Conservation (phyloP, 1,140 invertebrate genomes). For the Papilio dardanus region DNA sequence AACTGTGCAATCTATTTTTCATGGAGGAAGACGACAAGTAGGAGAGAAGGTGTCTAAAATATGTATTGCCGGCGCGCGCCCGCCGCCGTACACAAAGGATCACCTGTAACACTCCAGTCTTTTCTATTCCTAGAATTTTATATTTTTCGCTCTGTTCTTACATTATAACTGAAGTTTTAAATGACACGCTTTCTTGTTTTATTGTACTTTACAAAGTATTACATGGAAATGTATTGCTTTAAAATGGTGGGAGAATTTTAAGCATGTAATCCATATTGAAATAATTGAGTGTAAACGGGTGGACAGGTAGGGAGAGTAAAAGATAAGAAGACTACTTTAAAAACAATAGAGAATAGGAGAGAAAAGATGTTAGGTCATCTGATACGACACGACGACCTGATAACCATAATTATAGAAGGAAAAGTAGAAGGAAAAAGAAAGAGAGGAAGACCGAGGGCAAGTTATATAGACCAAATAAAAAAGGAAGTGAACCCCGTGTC, state of each 20-base stretch:
- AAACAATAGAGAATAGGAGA: no score
- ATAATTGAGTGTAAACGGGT: no score
- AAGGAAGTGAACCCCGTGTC: no score
- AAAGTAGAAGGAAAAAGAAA: no score
- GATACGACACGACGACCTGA: no score
- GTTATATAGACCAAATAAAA: no score
- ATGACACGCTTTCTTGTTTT: neutral
- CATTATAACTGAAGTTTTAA: neutral
- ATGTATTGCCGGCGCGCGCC: neutral
- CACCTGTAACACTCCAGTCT: neutral
- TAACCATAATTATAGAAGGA: no score
- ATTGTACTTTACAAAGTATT: neutral
- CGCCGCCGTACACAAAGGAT: neutral
- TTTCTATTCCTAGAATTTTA: conserved; percentile 15
- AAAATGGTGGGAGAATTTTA: neutral
- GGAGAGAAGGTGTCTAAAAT: neutral
- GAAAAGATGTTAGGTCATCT: no score
- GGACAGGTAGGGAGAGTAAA: no score
- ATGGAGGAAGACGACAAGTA: neutral
- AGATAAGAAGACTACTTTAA: no score
- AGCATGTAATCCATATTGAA: no score
- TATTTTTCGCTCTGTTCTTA: neutral
- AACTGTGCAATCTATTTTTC: conserved; percentile 5
- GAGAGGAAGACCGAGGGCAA: no score
- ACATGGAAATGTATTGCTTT: neutral